phyloP scores from a whole-genome alignment of 2,113 vertebrate species.

The Pollimyrus isidori region DNA sequence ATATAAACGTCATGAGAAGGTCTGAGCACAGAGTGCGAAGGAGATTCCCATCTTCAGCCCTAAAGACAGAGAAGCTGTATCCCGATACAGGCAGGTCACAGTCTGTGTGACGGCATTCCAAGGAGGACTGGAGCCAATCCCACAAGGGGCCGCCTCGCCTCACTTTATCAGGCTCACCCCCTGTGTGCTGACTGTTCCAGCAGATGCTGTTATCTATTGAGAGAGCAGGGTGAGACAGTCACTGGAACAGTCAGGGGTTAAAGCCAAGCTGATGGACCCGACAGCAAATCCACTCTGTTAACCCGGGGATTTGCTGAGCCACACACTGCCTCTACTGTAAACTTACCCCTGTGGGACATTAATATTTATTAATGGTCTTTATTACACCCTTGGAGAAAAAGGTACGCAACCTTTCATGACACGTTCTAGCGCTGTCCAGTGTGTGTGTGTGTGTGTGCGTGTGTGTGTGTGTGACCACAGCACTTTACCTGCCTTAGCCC shows the following conservation, averaged over 20 bases:
- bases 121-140: background rate
- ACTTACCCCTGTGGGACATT: background rate
- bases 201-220: background rate
- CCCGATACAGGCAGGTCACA: background rate
- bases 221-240: background rate
- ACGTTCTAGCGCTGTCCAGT: background rate
- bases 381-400: too few species aligned
- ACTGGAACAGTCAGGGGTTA: background rate
- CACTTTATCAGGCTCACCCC: background rate
- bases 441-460: background rate
- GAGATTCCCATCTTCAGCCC: background rate
- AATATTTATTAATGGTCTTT: background rate
- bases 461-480: slow-evolving; percentile 12
- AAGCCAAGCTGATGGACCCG: background rate
- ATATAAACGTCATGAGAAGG: background rate
- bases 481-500: slow-evolving; percentile 86
- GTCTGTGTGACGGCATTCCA: background rate
- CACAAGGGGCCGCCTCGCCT: background rate
- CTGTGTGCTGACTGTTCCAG: background rate
- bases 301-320: background rate
- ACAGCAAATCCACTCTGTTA: background rate
- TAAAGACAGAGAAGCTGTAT: background rate
- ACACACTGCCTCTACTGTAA: background rate
- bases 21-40: background rate
- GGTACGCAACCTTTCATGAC: background rate